Evolutionary conservation across 2,797 vertebrate genomes (phyloP).

Genomic region (Botia almorhae): DNA sequence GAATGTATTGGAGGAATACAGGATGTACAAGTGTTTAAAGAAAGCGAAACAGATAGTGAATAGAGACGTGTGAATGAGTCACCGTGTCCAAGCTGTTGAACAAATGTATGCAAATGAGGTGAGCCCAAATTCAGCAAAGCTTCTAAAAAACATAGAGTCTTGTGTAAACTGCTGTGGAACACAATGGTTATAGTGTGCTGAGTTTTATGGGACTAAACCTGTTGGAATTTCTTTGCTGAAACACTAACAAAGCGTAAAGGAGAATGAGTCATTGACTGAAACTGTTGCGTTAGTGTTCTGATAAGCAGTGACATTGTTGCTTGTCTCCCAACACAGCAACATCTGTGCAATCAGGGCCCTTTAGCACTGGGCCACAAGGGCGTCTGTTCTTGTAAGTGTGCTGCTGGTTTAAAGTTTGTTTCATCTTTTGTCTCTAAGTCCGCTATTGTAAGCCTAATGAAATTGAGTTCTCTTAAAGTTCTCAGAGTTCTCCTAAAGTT

Average conservation of each 20-base stretch:
- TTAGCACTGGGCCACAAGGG: too few relatives aligned
- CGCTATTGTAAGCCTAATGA: neutral
- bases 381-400: too few relatives aligned
- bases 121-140: conserved; percentile 9
- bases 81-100: conserved; percentile 50
- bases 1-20: conserved; percentile 35
- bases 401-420: neutral
- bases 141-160: conserved; percentile 29
- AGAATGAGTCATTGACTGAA: conserved; percentile 5
- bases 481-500: too few relatives aligned
- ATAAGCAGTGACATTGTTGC: neutral
- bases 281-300: neutral
- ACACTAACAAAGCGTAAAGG: neutral
- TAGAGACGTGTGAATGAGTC: conserved; percentile 36
- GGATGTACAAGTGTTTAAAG: neutral
- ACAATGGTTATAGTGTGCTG: conserved; percentile 15
- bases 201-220: conserved; percentile 13
- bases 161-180: conserved; percentile 41
- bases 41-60: conserved; percentile 15
- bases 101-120: conserved; percentile 42
- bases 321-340: neutral
- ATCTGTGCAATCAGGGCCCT: neutral
- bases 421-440: neutral
- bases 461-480: neutral
- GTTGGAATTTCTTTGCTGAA: neutral